Evolutionary conservation across 2,113 vertebrate genomes (phyloP).

Genomic region (Zosterops hypoxanthus): DNA sequence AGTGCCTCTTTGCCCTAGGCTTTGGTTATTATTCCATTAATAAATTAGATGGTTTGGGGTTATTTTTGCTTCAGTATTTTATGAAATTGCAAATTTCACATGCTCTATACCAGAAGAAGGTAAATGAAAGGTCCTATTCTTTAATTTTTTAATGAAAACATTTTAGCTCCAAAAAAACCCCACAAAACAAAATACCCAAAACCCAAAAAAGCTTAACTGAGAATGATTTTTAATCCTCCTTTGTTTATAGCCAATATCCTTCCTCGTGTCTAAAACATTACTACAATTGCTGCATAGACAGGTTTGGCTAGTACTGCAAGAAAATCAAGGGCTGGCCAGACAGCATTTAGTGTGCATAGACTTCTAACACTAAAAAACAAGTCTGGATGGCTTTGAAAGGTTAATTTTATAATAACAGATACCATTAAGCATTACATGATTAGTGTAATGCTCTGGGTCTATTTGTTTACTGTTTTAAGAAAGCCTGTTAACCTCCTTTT

Average conservation of each 20-base stretch:
- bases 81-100: neutral
- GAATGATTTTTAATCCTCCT: neutral
- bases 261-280: neutral
- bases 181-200: neutral
- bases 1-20: neutral
- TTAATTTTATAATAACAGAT: neutral
- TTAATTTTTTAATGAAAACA: neutral
- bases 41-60: neutral
- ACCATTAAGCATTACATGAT: neutral
- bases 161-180: neutral
- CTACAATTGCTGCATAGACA: neutral
- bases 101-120: neutral
- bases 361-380: neutral
- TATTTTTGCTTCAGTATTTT: neutral
- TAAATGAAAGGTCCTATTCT: neutral
- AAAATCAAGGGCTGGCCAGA: neutral
- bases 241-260: neutral
- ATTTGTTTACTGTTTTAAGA: neutral
- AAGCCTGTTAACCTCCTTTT: neutral
- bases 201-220: neutral
- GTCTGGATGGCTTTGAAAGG: neutral
- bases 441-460: neutral
- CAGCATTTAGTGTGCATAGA: neutral
- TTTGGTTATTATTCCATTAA: neutral
- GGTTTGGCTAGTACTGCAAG: constrained; percentile 30